A percentile compares a stretch with the other conserved stretches of the same genome.
Conservation (phyloP, 2,797 vertebrate genomes). For the Anabacerthia variegaticeps region DNA sequence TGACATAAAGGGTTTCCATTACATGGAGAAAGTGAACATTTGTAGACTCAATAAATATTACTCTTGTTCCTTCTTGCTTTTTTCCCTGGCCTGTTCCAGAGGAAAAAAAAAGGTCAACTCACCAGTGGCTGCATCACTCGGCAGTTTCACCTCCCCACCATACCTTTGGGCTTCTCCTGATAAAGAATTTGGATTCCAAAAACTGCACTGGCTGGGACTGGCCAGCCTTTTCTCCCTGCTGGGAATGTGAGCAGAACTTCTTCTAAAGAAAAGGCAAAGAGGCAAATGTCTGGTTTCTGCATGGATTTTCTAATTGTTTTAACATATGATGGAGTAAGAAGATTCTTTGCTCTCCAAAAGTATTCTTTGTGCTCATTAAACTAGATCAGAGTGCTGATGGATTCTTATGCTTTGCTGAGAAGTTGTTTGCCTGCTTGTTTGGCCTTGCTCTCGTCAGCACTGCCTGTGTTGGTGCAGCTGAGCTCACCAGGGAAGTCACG, state of each 20-base stretch:
- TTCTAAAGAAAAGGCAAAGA: background rate
- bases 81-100: background rate
- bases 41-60: background rate
- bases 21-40: background rate
- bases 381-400: rapidly evolving
- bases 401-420: background rate
- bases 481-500: too few species aligned
- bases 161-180: background rate
- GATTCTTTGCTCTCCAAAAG: background rate
- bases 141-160: rapidly evolving
- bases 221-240: background rate
- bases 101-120: background rate
- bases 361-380: rapidly evolving
- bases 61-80: background rate
- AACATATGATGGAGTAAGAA: background rate
- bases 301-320: background rate
- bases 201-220: background rate
- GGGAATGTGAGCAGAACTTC: background rate
- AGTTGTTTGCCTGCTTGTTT: background rate
- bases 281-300: background rate
- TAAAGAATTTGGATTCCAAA: background rate
- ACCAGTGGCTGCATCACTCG: background rate
- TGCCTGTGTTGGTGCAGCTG: background rate
- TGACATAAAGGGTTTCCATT: background rate
- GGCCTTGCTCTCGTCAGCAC: background rate